A percentile compares a stretch with the other conserved stretches of the same genome.
Evolutionary conservation across 2,113 vertebrate species (phyloP).

Genomic region (Pachyramphus minor): DNA sequence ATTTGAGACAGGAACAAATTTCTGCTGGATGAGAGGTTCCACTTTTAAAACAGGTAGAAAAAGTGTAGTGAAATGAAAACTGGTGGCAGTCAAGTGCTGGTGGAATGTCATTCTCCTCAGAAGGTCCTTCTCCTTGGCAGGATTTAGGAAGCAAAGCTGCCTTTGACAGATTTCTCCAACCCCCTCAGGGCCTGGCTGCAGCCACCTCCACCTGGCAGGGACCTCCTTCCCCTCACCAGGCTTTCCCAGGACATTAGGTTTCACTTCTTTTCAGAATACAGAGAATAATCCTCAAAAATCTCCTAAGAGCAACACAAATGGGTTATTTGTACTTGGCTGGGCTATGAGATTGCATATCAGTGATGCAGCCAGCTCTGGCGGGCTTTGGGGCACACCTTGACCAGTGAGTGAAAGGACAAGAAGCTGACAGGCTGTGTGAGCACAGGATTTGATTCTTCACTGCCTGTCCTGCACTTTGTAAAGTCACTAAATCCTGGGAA

Average conservation of each 20-base stretch:
- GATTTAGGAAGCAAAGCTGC: not conserved
- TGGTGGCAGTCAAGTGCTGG: not conserved
- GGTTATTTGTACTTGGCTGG: not conserved
- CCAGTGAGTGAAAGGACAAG: not conserved
- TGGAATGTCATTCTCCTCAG: not conserved
- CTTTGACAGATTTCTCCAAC: not conserved
- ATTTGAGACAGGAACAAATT: not conserved
- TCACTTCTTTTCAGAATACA: not conserved
- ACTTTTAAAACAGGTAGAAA: not conserved
- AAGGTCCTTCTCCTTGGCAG: not conserved
- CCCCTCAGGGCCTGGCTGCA: not conserved
- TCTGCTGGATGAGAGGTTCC: not conserved
- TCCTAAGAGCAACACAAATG: not conserved
- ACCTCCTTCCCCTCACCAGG: not conserved
- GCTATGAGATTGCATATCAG: not conserved
- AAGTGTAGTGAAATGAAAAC: not conserved
- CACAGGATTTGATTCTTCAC: not conserved
- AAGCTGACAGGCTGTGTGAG: not conserved
- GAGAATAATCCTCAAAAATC: not conserved
- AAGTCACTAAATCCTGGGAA: not conserved
- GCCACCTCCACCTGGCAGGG: not conserved
- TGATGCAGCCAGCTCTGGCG: not conserved
- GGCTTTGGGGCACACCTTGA: not conserved
- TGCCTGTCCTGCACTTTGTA: fast-evolving
- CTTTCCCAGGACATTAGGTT: not conserved